phyloP scores from a whole-genome alignment of 2,113 vertebrate genomes.

The Microcebus tavaratra region DNA sequence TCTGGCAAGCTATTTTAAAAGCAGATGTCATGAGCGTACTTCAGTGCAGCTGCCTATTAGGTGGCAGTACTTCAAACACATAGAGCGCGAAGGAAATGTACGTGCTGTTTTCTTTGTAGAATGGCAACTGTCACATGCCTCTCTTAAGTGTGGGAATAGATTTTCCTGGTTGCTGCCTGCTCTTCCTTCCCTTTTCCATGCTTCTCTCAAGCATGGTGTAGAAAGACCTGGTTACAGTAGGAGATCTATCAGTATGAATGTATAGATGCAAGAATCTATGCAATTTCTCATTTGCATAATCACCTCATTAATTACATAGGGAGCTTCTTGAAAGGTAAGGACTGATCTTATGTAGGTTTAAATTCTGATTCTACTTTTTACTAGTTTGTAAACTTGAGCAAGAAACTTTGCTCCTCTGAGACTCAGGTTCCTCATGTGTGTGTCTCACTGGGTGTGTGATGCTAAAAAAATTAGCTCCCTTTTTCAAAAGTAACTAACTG shows the following conservation, averaged over 20 bases:
- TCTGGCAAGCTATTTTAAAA: too few species aligned
- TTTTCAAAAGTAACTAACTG: neutral
- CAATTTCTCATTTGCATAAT: conserved; percentile 21
- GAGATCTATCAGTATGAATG: neutral
- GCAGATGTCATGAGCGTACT: conserved; percentile 50
- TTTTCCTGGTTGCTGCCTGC: neutral
- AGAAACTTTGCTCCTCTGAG: neutral
- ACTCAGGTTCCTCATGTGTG: neutral
- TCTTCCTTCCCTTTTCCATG: neutral
- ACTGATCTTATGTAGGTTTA: neutral
- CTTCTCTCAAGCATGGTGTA: neutral
- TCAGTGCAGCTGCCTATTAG: conserved; percentile 65
- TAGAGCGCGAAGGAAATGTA: conserved; percentile 16
- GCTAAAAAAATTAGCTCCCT: neutral
- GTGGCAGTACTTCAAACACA: conserved; percentile 59
- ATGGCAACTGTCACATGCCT: conserved; percentile 43
- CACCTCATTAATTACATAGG: conserved; percentile 21
- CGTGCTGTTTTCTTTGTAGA: conserved; percentile 50
- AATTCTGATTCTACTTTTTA: neutral
- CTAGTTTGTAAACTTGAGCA: neutral
- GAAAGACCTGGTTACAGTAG: conserved; percentile 14
- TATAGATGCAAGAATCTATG: neutral
- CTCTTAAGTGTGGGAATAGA: conserved; percentile 29
- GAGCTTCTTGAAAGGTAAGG: neutral
- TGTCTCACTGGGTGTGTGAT: neutral